These are phyloP conservation scores for Rhagologus leucostigma DNA, from an alignment of 2,113 vertebrate species.

Conservation along the genomic window DNA sequence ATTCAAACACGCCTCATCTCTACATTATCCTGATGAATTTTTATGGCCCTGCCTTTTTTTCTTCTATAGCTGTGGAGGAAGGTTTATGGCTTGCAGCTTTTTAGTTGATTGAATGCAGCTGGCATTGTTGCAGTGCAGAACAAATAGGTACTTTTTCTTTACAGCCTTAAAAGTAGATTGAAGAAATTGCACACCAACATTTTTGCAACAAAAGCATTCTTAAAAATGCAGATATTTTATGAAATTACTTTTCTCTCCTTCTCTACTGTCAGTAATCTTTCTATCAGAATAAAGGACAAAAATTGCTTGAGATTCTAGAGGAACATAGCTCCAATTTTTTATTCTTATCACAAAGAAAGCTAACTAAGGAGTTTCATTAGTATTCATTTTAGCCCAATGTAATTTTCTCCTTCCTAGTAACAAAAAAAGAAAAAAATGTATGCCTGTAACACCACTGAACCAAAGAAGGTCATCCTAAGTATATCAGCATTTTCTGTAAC, in stretches of 20 bases:
- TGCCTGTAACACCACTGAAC: constrained; percentile 47
- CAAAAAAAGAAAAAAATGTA: constrained; percentile 62
- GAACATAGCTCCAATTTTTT: constrained; percentile 64
- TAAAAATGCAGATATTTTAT: constrained; percentile 79
- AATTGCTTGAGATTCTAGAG: constrained; percentile 56
- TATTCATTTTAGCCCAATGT: constrained; percentile 74
- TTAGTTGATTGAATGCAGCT: constrained; percentile 87
- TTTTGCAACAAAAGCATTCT: constrained; percentile 78
- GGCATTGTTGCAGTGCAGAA: constrained; percentile 85
- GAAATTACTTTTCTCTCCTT: constrained; percentile 71
- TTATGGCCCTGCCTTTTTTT: constrained; percentile 80
- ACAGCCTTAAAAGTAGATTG: constrained; percentile 79
- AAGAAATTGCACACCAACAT: constrained; percentile 74
- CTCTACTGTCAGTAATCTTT: constrained; percentile 67
- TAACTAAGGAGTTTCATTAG: constrained; percentile 79
- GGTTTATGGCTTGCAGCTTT: constrained; percentile 87
- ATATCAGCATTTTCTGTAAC: constrained; percentile 59
- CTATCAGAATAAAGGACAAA: constrained; percentile 71
- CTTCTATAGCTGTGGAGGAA: constrained; percentile 79
- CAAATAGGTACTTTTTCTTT: constrained; percentile 84
- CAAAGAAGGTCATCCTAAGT: constrained; percentile 64
- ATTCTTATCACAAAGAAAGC: constrained; percentile 76
- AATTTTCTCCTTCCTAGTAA: constrained; percentile 74
- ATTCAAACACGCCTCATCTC: constrained; percentile 82
- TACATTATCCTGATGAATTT: constrained; percentile 90